Evolutionary conservation across 64 coral and sea anemone genomes (phyloP).

Genomic region (Exaiptasia diaphana): DNA sequence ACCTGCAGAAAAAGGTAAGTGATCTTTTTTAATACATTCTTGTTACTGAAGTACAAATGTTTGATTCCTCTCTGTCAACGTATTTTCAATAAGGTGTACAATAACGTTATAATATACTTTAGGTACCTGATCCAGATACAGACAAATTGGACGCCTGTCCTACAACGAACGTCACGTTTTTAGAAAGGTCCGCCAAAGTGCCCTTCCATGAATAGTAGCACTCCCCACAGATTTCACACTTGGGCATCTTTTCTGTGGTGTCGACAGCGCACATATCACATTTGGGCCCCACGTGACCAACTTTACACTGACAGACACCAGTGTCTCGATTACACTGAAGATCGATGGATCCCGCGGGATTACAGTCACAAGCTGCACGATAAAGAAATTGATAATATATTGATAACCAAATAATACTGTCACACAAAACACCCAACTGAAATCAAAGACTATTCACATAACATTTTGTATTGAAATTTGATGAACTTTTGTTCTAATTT

Average conservation of each 20-base stretch:
- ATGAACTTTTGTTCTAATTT: no score
- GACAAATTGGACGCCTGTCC: constrained; percentile 49
- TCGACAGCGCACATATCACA: constrained; percentile 73
- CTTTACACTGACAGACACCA: constrained; percentile 71
- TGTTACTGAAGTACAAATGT: no score
- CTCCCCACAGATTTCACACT: constrained; percentile 75
- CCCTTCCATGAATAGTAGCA: constrained; percentile 86
- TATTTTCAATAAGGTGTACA: background rate
- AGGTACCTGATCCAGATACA: background rate
- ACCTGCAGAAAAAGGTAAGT: background rate
- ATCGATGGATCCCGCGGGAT: constrained; percentile 59
- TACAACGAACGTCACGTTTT: constrained; percentile 60
- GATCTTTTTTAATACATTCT: background rate
- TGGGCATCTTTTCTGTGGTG: constrained; percentile 70
- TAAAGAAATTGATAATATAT: background rate
- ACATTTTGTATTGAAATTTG: no score
- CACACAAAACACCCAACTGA: no score
- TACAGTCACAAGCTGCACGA: constrained; percentile 72
- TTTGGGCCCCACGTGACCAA: constrained; percentile 64
- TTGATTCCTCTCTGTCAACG: background rate
- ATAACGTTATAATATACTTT: background rate
- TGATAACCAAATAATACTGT: no score
- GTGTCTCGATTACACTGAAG: constrained; percentile 70
- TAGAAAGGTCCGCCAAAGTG: constrained; percentile 47
- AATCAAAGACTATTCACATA: no score